A percentile compares a stretch with the other conserved stretches of the same genome.
phyloP scores from a whole-genome alignment of 2,797 vertebrate species.

The Mionectes olivaceus region DNA sequence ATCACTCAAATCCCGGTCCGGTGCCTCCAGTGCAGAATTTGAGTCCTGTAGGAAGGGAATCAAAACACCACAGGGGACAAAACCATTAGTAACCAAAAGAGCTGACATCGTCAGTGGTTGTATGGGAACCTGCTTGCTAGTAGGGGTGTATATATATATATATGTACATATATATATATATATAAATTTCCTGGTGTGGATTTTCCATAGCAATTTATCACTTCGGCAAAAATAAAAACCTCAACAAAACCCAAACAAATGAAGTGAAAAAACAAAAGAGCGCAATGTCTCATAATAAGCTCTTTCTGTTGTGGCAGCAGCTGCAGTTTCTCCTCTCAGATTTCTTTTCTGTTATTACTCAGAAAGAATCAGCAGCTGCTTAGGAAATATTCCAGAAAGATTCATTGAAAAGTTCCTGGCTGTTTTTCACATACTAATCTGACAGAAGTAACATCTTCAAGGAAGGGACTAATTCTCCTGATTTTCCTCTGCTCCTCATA shows the following conservation, averaged over 20 bases:
- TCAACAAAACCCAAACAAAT: constrained; percentile 51
- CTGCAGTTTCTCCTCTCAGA: constrained; percentile 66
- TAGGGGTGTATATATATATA: background rate
- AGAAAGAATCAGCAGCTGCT: constrained; percentile 65
- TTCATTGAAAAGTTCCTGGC: constrained; percentile 23
- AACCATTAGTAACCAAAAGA: background rate
- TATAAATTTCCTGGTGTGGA: background rate
- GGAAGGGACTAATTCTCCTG: background rate
- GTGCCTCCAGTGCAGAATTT: background rate
- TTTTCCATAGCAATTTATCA: constrained; percentile 33
- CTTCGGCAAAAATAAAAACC: background rate
- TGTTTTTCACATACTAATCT: constrained; percentile 44
- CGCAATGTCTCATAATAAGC: constrained; percentile 43
- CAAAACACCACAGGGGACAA: background rate
- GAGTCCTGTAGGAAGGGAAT: background rate
- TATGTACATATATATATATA: background rate
- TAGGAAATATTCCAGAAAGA: constrained; percentile 66
- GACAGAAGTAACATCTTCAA: constrained; percentile 29
- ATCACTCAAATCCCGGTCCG: fast-evolving
- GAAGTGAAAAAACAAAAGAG: constrained; percentile 14
- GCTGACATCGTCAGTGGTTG: background rate
- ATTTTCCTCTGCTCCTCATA: background rate
- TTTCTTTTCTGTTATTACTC: constrained; percentile 64
- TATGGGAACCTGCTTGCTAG: background rate
- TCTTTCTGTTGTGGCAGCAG: constrained; percentile 57